Evolutionary conservation across 2,113 vertebrate genomes (phyloP).

Genomic region (Indicator maculatus): DNA sequence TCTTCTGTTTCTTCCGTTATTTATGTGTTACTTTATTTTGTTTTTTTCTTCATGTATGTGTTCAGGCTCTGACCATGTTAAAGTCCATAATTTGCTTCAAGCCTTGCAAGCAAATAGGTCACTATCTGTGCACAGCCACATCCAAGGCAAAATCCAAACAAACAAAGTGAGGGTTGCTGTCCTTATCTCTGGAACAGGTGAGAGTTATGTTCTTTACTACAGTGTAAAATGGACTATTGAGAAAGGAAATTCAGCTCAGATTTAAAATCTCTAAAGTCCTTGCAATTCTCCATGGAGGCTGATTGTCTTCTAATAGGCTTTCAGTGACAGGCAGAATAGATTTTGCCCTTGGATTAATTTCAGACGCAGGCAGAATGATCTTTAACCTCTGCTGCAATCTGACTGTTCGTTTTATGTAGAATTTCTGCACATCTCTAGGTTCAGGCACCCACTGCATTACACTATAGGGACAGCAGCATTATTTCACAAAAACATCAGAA

Average conservation of each 20-base stretch:
- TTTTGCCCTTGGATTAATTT: neutral
- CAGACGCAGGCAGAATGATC: neutral
- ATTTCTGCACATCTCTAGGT: neutral
- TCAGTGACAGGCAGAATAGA: neutral
- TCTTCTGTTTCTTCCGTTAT: neutral
- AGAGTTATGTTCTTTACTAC: neutral
- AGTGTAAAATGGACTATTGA: neutral
- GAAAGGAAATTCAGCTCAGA: neutral
- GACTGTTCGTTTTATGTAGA: neutral
- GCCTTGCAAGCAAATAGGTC: conserved; percentile 63
- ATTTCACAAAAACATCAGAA: neutral
- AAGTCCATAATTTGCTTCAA: conserved; percentile 72
- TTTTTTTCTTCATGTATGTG: neutral
- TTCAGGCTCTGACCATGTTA: conserved; percentile 71
- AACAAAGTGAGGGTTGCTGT: conserved; percentile 86
- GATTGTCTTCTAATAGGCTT: neutral
- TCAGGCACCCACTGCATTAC: neutral
- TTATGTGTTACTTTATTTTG: neutral
- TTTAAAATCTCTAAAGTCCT: neutral
- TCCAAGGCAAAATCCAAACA: conserved; percentile 50
- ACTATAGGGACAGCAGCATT: neutral
- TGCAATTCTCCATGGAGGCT: neutral
- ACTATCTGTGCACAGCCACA: conserved; percentile 1
- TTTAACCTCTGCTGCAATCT: neutral
- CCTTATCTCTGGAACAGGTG: conserved; percentile 96